These are phyloP conservation scores for Ascaphus truei DNA, from an alignment of 2,113 vertebrate species.

Conservation along the genomic window DNA sequence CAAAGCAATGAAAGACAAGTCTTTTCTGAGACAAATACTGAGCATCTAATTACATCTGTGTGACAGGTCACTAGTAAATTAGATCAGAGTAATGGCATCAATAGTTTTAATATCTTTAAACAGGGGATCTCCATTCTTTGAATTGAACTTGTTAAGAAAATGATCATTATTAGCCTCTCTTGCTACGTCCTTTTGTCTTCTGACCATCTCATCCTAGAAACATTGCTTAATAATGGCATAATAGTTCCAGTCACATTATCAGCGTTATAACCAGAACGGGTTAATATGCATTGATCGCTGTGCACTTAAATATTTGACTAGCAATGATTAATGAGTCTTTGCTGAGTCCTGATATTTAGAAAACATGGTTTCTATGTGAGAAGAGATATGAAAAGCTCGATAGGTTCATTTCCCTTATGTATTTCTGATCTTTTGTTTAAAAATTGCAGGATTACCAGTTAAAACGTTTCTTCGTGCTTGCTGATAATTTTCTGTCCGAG, in stretches of 20 bases:
- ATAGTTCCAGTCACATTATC: background rate
- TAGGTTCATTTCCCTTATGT: background rate
- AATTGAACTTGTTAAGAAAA: background rate
- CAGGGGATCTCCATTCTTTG: background rate
- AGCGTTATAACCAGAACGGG: background rate
- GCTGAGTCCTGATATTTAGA: background rate
- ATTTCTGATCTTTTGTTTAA: too few relatives aligned
- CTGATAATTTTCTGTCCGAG: too few relatives aligned
- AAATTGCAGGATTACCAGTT: too few relatives aligned
- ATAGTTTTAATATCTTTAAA: slow-evolving; percentile 27
- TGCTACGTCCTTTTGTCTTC: background rate
- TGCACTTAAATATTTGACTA: background rate
- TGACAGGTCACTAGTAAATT: slow-evolving; percentile 8
- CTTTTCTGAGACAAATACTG: too few relatives aligned
- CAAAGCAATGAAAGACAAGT: too few relatives aligned
- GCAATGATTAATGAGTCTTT: background rate
- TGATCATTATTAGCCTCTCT: background rate
- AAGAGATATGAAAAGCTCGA: background rate
- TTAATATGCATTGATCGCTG: background rate
- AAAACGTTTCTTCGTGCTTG: too few relatives aligned
- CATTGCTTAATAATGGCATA: slow-evolving; percentile 5
- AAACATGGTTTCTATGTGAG: background rate
- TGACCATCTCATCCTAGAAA: background rate
- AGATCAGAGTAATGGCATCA: slow-evolving; percentile 17
- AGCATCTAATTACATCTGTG: slow-evolving; percentile 14